Evolutionary conservation across 2,888 invertebrate species (phyloP), one percentile per base, ranked within the genome.

Genomic region (Cataglyphis cursor): DNA sequence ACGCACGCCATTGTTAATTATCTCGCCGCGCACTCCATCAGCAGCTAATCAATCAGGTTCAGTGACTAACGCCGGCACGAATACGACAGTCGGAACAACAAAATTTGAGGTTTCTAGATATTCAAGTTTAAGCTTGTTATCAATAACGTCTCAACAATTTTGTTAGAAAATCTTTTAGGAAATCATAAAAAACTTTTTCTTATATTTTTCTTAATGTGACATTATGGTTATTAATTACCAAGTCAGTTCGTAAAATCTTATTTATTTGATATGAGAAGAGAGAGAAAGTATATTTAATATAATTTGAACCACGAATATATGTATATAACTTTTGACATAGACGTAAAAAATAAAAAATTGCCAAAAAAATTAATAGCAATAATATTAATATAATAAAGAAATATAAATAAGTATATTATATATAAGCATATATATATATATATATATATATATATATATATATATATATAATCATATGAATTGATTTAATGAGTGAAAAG

Each of bases 11-110:
- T 87, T 90, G 90, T 90, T 90, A 90, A 90, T 90, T 90, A 90
- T 89, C 90, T 78, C 81, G 51, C 82, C 64, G 83, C 78, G 78
- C 85, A 87, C 90, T 90, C 84, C 85, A 89, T 90, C 90, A 85
- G 85, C 80, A 78, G 90, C 85, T 90, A 90, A 90, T 90, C 90
- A 90, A 90, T 90, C 85, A 89, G 41, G 86, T 82, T 86, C 87
- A 85, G 84, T 88, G 87, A 90, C 90, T 90, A 89, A 90, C n/a
- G n/a, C 89, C 85, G 87, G 74, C 57, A 81, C 72, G 84, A 90
- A 78, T 87, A 81, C 78, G 86, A 90, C 68, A 83, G 62, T 65
- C 54, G 62, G 65, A 65, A 41, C n/a, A 41, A 72, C 38, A 41
- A 15, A 68, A 62, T 24, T 51, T 59, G 28, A 57, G 15, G 24